These are phyloP conservation scores for Falco novaeseelandiae DNA, from an alignment of 2,797 vertebrate species.

Conservation along the genomic window DNA sequence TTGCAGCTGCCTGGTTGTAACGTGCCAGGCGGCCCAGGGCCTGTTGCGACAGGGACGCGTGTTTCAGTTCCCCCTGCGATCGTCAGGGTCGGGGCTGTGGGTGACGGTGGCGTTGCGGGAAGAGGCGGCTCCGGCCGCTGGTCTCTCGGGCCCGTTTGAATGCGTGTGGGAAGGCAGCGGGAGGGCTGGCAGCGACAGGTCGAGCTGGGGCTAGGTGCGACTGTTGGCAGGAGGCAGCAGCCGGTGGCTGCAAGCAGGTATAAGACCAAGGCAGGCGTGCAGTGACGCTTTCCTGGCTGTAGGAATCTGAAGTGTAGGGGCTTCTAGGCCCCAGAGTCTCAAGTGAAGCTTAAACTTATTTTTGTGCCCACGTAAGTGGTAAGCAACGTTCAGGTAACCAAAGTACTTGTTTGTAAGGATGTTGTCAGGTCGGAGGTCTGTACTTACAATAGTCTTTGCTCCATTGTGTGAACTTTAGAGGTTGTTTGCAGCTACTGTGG, in stretches of 20 bases:
- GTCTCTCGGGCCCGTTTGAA: neutral
- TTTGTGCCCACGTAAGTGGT: neutral
- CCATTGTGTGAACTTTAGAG: neutral
- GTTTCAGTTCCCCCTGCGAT: accelerated
- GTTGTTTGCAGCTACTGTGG: neutral
- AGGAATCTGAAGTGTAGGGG: neutral
- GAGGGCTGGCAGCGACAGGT: neutral
- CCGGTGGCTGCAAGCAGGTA: neutral
- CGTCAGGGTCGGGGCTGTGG: too few species aligned
- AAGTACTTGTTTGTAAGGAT: neutral
- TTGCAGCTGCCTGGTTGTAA: neutral
- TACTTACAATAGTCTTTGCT: neutral
- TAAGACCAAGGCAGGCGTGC: accelerated
- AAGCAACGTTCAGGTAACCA: accelerated
- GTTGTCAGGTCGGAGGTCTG: neutral
- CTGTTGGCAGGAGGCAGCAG: neutral
- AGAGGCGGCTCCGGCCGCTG: neutral
- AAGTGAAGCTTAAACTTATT: neutral
- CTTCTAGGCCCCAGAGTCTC: neutral
- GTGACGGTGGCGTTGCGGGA: neutral
- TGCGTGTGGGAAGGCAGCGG: neutral
- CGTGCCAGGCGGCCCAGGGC: neutral
- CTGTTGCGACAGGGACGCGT: accelerated
- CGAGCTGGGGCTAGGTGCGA: neutral
- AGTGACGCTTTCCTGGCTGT: neutral